Percentiles rank a stretch among this genome's conserved stretches.
These are phyloP conservation scores for Spizaetus ornatus DNA, from an alignment of 2,113 vertebrate genomes.

Conservation along the genomic window DNA sequence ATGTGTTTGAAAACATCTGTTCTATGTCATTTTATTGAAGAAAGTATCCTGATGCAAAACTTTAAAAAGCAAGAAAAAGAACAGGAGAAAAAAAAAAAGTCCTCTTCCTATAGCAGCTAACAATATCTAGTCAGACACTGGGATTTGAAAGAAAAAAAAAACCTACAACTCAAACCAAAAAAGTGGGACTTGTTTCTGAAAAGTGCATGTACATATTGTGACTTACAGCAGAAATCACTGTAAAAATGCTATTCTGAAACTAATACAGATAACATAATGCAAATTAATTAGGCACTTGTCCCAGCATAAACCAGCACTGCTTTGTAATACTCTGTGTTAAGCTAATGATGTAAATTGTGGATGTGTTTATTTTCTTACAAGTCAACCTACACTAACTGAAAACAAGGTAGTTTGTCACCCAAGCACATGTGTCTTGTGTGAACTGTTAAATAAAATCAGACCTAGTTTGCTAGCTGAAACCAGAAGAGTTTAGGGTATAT, in stretches of 20 bases:
- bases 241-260: not conserved
- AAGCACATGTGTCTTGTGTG: not conserved
- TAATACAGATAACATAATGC: not conserved
- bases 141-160: not conserved
- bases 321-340: not conserved
- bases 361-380: not conserved
- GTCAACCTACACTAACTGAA: not conserved
- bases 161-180: not conserved
- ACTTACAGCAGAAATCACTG: not conserved
- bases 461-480: not conserved
- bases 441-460: slow-evolving; percentile 19
- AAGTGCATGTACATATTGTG: not conserved
- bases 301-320: not conserved
- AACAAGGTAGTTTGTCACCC: not conserved
- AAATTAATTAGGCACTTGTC: not conserved
- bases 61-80: not conserved
- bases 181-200: not conserved
- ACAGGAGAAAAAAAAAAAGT: not conserved
- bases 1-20: not conserved
- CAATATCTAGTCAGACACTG: not conserved
- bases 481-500: not conserved
- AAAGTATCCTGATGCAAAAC: not conserved
- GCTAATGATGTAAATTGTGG: not conserved
- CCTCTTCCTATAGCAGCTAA: not conserved
- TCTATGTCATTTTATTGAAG: not conserved